Conservation (phyloP, 2,113 vertebrate genomes). For the Struthio camelus region DNA sequence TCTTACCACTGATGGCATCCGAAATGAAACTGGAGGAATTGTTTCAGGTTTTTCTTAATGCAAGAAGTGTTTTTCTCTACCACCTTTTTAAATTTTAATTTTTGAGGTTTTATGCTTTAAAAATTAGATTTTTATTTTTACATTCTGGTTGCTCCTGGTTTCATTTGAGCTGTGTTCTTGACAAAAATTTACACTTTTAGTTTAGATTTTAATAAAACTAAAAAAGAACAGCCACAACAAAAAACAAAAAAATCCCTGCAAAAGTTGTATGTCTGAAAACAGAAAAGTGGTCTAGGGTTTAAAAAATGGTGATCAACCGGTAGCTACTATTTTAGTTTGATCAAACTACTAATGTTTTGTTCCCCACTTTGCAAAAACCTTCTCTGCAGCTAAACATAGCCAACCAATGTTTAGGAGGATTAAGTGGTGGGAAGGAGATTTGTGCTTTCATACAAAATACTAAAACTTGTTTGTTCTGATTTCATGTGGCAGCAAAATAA, state of each 20-base stretch:
- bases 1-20: neutral
- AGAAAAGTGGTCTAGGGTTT: neutral
- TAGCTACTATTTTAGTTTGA: neutral
- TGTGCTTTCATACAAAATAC: neutral
- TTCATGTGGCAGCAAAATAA: neutral
- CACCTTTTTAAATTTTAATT: neutral
- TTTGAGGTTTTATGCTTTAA: neutral
- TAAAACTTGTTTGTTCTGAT: neutral
- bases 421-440: neutral
- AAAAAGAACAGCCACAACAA: neutral
- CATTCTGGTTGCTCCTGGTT: neutral
- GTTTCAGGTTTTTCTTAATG: neutral
- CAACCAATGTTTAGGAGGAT: neutral
- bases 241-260: neutral
- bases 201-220: neutral
- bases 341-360: neutral
- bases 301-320: fast-evolving
- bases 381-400: too few species aligned
- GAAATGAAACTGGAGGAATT: neutral
- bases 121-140: neutral
- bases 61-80: fast-evolving
- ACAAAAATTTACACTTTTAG: neutral
- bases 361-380: neutral
- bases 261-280: neutral
- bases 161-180: neutral